A percentile compares a stretch with the other conserved stretches of the same genome.
Conservation (phyloP, 2,888 invertebrate species). For the Drosophila austrosaltans region DNA sequence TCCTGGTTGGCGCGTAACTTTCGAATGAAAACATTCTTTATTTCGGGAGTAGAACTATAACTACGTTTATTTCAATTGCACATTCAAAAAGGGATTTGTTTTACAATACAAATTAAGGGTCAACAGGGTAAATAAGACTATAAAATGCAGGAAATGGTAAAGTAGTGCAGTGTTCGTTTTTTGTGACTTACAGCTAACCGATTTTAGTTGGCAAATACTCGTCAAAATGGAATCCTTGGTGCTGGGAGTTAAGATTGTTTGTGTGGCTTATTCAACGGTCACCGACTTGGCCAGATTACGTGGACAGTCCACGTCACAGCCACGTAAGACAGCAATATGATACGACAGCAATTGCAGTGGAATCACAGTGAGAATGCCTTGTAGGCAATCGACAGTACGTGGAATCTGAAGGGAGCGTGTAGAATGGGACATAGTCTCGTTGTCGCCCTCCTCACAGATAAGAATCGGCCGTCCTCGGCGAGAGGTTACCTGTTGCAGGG, state of each 20-base stretch:
- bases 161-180: slow-evolving; percentile 23
- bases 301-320: slow-evolving; percentile 98
- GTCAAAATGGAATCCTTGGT: slow-evolving; percentile 63
- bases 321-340: slow-evolving; percentile 97
- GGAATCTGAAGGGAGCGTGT: slow-evolving; percentile 93
- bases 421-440: slow-evolving; percentile 91
- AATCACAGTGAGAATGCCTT: slow-evolving; percentile 96
- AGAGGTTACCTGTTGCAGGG: slow-evolving; percentile 96
- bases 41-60: slow-evolving; percentile 22
- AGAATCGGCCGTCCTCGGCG: slow-evolving; percentile 96
- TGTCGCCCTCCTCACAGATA: slow-evolving; percentile 96
- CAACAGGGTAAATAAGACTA: slow-evolving; percentile 32
- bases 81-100: slow-evolving; percentile 35
- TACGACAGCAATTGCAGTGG: slow-evolving; percentile 99
- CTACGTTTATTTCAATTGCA: slow-evolving; percentile 53
- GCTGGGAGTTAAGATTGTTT: background rate
- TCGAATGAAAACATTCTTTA: background rate
- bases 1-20: background rate
- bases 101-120: slow-evolving; percentile 31
- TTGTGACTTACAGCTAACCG: slow-evolving; percentile 32
- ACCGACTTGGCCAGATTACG: slow-evolving; percentile 99
- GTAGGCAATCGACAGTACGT: slow-evolving; percentile 97
- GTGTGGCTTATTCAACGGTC: slow-evolving; percentile 91
- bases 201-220: slow-evolving; percentile 34
- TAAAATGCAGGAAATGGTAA: slow-evolving; percentile 23